These are phyloP conservation scores for Catharus ustulatus DNA, from an alignment of 2,797 vertebrate genomes.

Conservation along the genomic window DNA sequence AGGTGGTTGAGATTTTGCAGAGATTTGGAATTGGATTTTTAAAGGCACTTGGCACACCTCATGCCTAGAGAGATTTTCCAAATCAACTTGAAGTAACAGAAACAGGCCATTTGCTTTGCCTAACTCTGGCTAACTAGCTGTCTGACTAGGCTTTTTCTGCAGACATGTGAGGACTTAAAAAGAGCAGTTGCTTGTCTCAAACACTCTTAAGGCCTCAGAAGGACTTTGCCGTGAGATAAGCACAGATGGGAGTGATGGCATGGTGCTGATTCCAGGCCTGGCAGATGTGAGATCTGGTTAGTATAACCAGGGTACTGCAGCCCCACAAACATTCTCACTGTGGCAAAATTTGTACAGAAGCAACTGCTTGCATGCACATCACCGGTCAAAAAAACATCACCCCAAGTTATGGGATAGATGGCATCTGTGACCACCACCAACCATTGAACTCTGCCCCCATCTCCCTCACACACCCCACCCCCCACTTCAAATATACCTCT, in stretches of 20 bases:
- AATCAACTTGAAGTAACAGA: neutral
- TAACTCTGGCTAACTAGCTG: neutral
- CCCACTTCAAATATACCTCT: neutral
- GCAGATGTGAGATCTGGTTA: neutral
- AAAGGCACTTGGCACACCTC: conserved; percentile 3
- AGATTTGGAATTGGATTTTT: conserved; percentile 5
- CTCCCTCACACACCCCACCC: neutral
- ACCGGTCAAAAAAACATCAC: neutral
- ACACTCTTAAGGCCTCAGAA: neutral
- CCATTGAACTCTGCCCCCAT: neutral
- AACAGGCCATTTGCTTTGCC: neutral
- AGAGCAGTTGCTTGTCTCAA: neutral
- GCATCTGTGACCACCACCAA: neutral
- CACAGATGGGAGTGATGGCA: neutral
- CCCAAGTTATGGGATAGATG: neutral
- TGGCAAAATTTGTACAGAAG: neutral
- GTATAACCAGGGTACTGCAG: too few species aligned
- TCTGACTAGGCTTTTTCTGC: neutral
- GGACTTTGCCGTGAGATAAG: neutral
- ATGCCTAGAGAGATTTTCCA: neutral
- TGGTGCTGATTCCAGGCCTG: neutral
- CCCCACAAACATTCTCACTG: neutral
- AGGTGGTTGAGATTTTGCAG: conserved; percentile 35
- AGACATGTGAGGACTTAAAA: neutral
- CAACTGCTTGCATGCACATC: fast-evolving